A percentile compares a stretch with the other conserved stretches of the same genome.
phyloP scores from a whole-genome alignment of 1,140 invertebrate genomes.

The Orius laevigatus region DNA sequence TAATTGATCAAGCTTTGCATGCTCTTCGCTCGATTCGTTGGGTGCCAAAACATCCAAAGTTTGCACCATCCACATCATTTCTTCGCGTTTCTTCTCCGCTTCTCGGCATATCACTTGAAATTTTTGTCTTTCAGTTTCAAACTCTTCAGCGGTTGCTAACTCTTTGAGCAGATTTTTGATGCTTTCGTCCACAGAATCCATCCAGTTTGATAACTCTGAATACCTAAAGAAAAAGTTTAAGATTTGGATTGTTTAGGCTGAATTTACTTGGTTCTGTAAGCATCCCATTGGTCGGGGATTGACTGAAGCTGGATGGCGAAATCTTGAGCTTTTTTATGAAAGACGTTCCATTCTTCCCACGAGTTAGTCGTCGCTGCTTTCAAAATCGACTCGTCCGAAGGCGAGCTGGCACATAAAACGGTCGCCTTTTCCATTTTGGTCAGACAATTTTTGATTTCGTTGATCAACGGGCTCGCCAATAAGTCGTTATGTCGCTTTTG shows the following conservation, averaged over 20 bases:
- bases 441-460: slow-evolving; percentile 55
- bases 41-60: slow-evolving; percentile 69
- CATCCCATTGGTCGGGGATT: slow-evolving; percentile 78
- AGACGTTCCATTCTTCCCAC: slow-evolving; percentile 53
- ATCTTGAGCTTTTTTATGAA: slow-evolving; percentile 49
- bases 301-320: slow-evolving; percentile 62
- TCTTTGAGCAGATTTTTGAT: slow-evolving; percentile 69
- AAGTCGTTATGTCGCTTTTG: slow-evolving; percentile 51
- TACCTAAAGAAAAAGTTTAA: slow-evolving; percentile 35
- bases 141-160: slow-evolving; percentile 68
- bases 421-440: slow-evolving; percentile 56
- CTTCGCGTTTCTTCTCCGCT: slow-evolving; percentile 73
- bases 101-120: slow-evolving; percentile 74
- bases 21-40: slow-evolving; percentile 54
- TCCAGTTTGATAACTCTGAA: slow-evolving; percentile 72
- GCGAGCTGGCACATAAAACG: slow-evolving; percentile 42
- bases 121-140: slow-evolving; percentile 70
- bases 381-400: slow-evolving; percentile 44
- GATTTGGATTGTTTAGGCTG: no score
- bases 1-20: slow-evolving; percentile 63
- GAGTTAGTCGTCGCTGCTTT: slow-evolving; percentile 47
- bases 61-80: slow-evolving; percentile 89
- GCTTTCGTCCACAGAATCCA: slow-evolving; percentile 70
- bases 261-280: slow-evolving; percentile 58
- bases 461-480: slow-evolving; percentile 49